Base-by-base conservation (phyloP, 2,113 vertebrate genomes). In the Hemichromis elongatus region DNA sequence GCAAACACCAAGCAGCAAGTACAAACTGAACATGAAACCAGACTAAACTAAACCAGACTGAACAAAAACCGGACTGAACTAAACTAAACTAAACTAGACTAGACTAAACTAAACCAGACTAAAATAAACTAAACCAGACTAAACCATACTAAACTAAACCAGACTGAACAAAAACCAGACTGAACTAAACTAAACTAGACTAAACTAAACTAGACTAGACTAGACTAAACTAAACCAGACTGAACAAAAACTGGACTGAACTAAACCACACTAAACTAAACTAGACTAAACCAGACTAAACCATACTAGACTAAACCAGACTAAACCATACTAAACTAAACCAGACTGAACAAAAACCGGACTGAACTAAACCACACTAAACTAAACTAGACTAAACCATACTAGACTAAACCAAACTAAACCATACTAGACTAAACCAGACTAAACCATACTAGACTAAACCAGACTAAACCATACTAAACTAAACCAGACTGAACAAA, bases 321-420 rank as follows among this genome's bases (percentile, higher is more conserved):
- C n/a, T n/a, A n/a, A n/a, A n/a, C n/a, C n/a, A n/a, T n/a, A n/a
- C n/a, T n/a, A n/a, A n/a, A n/a, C n/a, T n/a, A n/a, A n/a, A n/a
- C n/a, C n/a, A n/a, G n/a, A n/a, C n/a, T n/a, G n/a, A n/a, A n/a
- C n/a, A n/a, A n/a, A n/a, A n/a, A n/a, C n/a, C n/a, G n/a, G n/a
- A n/a, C n/a, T n/a, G n/a, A n/a, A n/a, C n/a, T n/a, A 47, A 16
- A 14, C 0, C 2, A 13, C 13, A 0, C 6, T 1, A 47, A 19
- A 0, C 16, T 1, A 50, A 47, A 16, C 16, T 0, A 50, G 4
- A 1, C 16, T 0, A 50, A 50, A 0, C 5, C 1, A 21, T 0
- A 0, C 1, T 1, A 19, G 3, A 0, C 2, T 0, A 50, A 2
- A 0, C 47, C 0, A 10, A 52, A 0, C 18, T 1, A 52, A n/a